Conservation (phyloP, 2,797 vertebrate genomes). For the Gymnodraco acuticeps region DNA sequence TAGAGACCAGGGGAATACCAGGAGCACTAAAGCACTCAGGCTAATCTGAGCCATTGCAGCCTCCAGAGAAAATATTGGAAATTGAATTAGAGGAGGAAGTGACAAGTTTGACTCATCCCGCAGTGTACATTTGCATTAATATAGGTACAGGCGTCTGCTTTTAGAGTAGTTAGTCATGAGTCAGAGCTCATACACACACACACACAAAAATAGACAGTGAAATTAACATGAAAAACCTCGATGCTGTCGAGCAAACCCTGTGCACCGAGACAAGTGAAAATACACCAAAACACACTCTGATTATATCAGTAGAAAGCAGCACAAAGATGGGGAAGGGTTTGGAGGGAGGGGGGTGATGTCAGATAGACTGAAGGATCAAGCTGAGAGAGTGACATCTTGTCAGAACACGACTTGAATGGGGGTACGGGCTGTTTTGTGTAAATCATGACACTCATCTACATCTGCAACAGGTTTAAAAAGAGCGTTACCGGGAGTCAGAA, state of each 20-base stretch:
- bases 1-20: constrained; percentile 50
- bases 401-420: constrained; percentile 36
- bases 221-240: constrained; percentile 37
- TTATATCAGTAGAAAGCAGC: constrained; percentile 31
- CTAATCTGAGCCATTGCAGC: constrained; percentile 55
- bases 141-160: constrained; percentile 51
- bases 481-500: background rate
- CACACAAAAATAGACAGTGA: background rate
- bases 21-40: constrained; percentile 40
- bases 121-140: constrained; percentile 64
- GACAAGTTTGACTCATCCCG: constrained; percentile 63
- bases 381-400: constrained; percentile 52
- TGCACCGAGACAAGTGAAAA: constrained; percentile 36
- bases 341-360: constrained; percentile 21
- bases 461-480: constrained; percentile 35
- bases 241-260: constrained; percentile 14
- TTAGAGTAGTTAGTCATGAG: constrained; percentile 54
- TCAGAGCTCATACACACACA: constrained; percentile 36
- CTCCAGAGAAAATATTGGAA: constrained; percentile 55
- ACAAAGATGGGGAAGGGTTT: background rate
- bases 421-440: constrained; percentile 16
- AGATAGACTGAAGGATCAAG: constrained; percentile 47
- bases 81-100: constrained; percentile 73
- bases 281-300: constrained; percentile 20
- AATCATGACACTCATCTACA: constrained; percentile 24